Conservation (phyloP, 2,113 vertebrate genomes). For the Trichomycterus rosablanca region DNA sequence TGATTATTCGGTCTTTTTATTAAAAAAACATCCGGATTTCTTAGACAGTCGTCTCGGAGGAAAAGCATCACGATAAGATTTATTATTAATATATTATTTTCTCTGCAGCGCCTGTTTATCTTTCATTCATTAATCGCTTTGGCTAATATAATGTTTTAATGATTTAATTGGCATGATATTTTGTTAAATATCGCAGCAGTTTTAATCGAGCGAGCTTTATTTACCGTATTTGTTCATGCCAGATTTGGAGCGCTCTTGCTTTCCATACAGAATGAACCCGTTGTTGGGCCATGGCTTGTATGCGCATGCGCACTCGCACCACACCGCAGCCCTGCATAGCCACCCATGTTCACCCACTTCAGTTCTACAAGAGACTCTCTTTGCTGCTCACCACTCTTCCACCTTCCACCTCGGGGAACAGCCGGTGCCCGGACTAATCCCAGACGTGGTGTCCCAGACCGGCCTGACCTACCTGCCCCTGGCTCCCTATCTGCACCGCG, state of each 20-base stretch:
- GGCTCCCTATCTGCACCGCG: slow-evolving; percentile 46
- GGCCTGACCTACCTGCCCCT: slow-evolving; percentile 39
- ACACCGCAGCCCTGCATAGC: slow-evolving; percentile 56
- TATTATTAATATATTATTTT: too few species aligned
- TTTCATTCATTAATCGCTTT: too few species aligned
- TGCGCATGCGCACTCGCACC: slow-evolving; percentile 68
- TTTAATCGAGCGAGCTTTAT: too few species aligned
- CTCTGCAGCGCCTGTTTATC: too few species aligned
- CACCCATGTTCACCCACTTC: slow-evolving; percentile 70
- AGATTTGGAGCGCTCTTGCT: slow-evolving; percentile 75
- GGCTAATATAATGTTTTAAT: too few species aligned
- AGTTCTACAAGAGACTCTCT: slow-evolving; percentile 59
- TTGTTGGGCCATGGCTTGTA: slow-evolving; percentile 78
- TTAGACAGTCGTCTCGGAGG: too few species aligned
- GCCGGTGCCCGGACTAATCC: slow-evolving; percentile 45
- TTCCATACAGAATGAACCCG: slow-evolving; percentile 84
- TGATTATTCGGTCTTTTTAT: not conserved
- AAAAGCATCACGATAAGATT: too few species aligned
- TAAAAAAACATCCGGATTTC: too few species aligned
- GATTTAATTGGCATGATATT: too few species aligned
- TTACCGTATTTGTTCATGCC: slow-evolving; percentile 69
- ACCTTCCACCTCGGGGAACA: slow-evolving; percentile 58
- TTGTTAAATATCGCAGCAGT: too few species aligned
- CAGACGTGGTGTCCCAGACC: slow-evolving; percentile 47
- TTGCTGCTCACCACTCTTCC: slow-evolving; percentile 55